A percentile compares a stretch with the other conserved stretches of the same genome.
phyloP scores from a whole-genome alignment of 2,797 vertebrate species.

The Esox lucius region DNA sequence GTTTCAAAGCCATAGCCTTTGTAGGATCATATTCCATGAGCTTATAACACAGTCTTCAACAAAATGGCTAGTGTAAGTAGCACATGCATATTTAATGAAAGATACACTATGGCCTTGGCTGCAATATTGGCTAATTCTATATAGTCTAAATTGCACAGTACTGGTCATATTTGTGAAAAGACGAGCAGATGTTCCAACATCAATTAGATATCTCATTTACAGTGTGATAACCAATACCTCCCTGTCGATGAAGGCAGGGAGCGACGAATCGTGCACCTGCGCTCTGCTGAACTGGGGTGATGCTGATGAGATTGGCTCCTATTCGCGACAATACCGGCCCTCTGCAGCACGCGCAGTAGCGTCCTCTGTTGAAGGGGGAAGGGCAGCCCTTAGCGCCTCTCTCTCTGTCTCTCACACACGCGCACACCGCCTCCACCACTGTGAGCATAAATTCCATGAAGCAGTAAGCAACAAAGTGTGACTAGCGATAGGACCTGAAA shows the following conservation, averaged over 20 bases:
- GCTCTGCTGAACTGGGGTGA: slow-evolving; percentile 43
- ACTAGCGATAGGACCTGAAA: slow-evolving; percentile 18
- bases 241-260: slow-evolving; percentile 26
- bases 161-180: slow-evolving; percentile 31
- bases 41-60: background rate
- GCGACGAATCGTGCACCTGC: slow-evolving; percentile 53
- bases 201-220: slow-evolving; percentile 17
- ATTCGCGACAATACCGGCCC: slow-evolving; percentile 48
- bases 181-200: slow-evolving; percentile 1
- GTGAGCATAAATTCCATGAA: slow-evolving; percentile 45
- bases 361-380: slow-evolving; percentile 46
- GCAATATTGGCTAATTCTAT: background rate
- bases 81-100: background rate
- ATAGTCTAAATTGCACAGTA: slow-evolving; percentile 11
- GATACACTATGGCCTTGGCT: background rate
- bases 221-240: slow-evolving; percentile 11
- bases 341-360: slow-evolving; percentile 63
- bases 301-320: slow-evolving; percentile 29
- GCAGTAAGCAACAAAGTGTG: slow-evolving; percentile 29
- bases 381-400: slow-evolving; percentile 30
- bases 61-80: background rate
- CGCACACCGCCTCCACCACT: slow-evolving; percentile 13
- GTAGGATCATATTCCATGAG: background rate
- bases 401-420: too few relatives aligned
- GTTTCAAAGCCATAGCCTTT: background rate